Conservation (phyloP, 2,797 vertebrate genomes). For the Hozukius guyotensis region DNA sequence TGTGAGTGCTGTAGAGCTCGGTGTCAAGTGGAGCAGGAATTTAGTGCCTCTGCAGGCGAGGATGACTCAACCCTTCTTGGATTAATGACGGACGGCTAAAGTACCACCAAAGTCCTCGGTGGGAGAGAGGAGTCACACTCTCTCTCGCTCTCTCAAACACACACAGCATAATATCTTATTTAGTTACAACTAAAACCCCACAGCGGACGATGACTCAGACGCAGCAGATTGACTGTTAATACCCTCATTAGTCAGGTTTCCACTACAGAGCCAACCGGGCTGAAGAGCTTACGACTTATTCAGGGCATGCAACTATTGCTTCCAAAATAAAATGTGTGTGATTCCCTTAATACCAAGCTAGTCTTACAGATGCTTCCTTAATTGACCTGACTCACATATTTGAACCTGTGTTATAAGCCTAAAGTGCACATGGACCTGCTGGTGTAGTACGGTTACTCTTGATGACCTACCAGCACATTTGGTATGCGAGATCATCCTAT, state of each 20-base stretch:
- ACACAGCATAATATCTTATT: constrained; percentile 58
- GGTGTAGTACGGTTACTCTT: not conserved
- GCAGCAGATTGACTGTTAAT: constrained; percentile 60
- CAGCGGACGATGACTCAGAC: constrained; percentile 60
- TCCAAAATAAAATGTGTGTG: constrained; percentile 37
- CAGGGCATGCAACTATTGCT: constrained; percentile 23
- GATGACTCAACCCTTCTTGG: constrained; percentile 74
- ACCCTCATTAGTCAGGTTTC: constrained; percentile 69
- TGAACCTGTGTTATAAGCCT: not conserved
- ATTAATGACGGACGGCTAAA: constrained; percentile 75
- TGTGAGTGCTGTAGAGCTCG: constrained; percentile 38
- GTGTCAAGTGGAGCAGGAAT: constrained; percentile 64
- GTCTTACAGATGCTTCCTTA: constrained; percentile 18
- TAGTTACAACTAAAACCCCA: constrained; percentile 59
- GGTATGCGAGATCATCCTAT: not conserved
- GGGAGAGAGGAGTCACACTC: constrained; percentile 59
- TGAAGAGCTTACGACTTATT: constrained; percentile 48
- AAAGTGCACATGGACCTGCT: not conserved
- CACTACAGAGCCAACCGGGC: constrained; percentile 42
- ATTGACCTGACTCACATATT: constrained; percentile 28
- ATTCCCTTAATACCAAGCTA: constrained; percentile 29
- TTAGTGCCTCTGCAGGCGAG: constrained; percentile 69
- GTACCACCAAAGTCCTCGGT: constrained; percentile 69
- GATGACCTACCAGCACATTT: not conserved
- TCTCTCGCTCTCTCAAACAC: constrained; percentile 27